Conservation (phyloP, 2,113 vertebrate species). For the Anguilla japonica region DNA sequence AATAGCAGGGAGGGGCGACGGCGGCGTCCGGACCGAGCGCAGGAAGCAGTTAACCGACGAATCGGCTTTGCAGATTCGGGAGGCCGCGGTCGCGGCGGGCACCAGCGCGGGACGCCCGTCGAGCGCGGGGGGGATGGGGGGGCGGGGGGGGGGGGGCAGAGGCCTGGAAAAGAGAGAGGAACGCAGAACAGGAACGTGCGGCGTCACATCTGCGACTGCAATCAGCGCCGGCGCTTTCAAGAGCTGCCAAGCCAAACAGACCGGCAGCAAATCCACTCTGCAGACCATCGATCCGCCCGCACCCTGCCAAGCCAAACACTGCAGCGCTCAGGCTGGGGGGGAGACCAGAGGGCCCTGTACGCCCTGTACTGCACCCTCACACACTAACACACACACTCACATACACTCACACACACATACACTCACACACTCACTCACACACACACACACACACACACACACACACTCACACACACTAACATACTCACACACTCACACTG, state of each 20-base stretch:
- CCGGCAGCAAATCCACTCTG: slow-evolving; percentile 99
- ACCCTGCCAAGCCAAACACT: slow-evolving; percentile 93
- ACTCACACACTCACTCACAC: slow-evolving; percentile 31
- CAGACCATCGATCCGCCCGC: slow-evolving; percentile 95
- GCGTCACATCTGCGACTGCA: slow-evolving; percentile 98
- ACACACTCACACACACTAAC: not conserved
- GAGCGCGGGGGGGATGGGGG: slow-evolving; percentile 31
- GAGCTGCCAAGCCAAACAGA: slow-evolving; percentile 98
- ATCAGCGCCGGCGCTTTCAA: slow-evolving; percentile 95
- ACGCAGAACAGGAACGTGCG: slow-evolving; percentile 79
- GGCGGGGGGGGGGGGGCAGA: slow-evolving; percentile 79
- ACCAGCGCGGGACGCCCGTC: slow-evolving; percentile 30
- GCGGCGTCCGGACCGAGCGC: slow-evolving; percentile 19
- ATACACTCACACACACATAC: not conserved
- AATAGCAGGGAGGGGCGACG: slow-evolving; percentile 24
- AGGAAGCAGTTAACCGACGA: slow-evolving; percentile 27
- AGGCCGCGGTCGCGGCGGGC: slow-evolving; percentile 1
- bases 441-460: not conserved
- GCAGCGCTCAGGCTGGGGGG: slow-evolving; percentile 77
- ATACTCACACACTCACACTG: not conserved
- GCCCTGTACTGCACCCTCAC: slow-evolving; percentile 29
- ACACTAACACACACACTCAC: slow-evolving; percentile 1
- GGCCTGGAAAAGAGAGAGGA: slow-evolving; percentile 76
- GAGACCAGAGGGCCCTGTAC: slow-evolving; percentile 67
- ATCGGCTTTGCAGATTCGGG: slow-evolving; percentile 21